These are phyloP conservation scores for Oscheius sp. DNA, from an alignment of 2,888 invertebrate species.

Conservation along the genomic window DNA sequence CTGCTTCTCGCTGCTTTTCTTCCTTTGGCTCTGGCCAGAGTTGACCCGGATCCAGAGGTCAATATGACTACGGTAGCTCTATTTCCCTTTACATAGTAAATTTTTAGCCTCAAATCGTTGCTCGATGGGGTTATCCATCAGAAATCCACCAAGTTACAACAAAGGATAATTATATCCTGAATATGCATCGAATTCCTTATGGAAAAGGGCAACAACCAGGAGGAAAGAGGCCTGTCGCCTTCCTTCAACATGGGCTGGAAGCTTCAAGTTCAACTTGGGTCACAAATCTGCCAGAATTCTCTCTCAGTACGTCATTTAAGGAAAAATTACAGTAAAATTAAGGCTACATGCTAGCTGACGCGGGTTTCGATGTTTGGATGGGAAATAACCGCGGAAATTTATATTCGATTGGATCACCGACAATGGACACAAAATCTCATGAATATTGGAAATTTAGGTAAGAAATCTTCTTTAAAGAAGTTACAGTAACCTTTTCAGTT, in stretches of 20 bases:
- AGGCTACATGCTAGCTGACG: conserved; percentile 72
- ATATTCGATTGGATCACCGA: conserved; percentile 78
- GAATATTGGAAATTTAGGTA: conserved; percentile 7
- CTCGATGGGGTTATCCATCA: conserved; percentile 74
- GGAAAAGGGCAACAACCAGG: conserved; percentile 71
- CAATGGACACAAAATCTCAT: conserved; percentile 45
- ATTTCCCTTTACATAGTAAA: neutral
- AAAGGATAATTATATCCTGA: conserved; percentile 85
- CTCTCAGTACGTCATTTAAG: neutral
- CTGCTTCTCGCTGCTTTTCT: too few species aligned
- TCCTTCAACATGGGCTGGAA: conserved; percentile 85
- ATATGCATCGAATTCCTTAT: conserved; percentile 83
- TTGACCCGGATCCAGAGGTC: neutral
- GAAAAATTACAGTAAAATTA: conserved; percentile 2
- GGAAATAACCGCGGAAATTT: conserved; percentile 87
- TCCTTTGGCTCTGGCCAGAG: too few species aligned
- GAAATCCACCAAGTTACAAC: conserved; percentile 76
- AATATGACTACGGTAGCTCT: neutral
- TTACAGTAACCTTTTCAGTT: conserved; percentile 17
- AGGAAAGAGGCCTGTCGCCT: conserved; percentile 59
- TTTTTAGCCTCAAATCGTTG: conserved; percentile 59
- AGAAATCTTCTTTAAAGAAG: neutral
- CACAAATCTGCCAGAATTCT: conserved; percentile 58
- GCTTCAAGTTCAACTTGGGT: conserved; percentile 57
- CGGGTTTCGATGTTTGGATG: conserved; percentile 83